phyloP scores from a whole-genome alignment of 1,140 invertebrate genomes.

The Thalassaphorura encarpata region DNA sequence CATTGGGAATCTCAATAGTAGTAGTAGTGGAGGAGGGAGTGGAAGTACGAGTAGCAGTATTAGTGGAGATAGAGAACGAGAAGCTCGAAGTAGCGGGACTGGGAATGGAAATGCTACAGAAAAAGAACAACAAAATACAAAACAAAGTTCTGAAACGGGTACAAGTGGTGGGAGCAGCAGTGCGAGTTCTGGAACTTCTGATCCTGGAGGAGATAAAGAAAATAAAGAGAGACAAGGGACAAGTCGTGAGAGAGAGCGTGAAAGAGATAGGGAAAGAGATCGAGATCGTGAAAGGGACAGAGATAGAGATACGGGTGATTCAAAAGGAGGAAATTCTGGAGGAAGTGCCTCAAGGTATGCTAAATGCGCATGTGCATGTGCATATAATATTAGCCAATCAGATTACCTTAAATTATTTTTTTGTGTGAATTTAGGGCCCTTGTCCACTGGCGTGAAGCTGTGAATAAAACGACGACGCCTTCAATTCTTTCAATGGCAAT shows the following conservation, averaged over 20 bases:
- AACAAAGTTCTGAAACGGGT: no score
- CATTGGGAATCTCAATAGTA: conserved; percentile 7
- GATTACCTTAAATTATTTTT: no score
- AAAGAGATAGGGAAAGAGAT: neutral
- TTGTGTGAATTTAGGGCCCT: conserved; percentile 49
- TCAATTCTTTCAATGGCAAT: conserved; percentile 83
- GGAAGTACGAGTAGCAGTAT: neutral
- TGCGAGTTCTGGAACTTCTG: no score
- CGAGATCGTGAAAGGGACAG: neutral
- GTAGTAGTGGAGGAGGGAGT: neutral
- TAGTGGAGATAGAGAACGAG: neutral
- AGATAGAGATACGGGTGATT: neutral
- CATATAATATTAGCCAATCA: neutral
- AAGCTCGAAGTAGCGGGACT: no score
- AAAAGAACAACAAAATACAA: no score
- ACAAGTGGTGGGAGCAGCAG: no score
- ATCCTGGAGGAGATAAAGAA: neutral
- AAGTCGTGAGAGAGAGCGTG: no score
- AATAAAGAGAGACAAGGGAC: no score
- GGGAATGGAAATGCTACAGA: no score
- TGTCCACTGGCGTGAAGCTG: conserved; percentile 77
- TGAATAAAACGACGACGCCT: conserved; percentile 66
- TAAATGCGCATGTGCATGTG: no score
- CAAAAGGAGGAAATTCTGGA: conserved; percentile 10
- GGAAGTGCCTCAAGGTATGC: no score